These are phyloP conservation scores for Lophius americanus DNA, from an alignment of 2,797 vertebrate species.

Conservation along the genomic window DNA sequence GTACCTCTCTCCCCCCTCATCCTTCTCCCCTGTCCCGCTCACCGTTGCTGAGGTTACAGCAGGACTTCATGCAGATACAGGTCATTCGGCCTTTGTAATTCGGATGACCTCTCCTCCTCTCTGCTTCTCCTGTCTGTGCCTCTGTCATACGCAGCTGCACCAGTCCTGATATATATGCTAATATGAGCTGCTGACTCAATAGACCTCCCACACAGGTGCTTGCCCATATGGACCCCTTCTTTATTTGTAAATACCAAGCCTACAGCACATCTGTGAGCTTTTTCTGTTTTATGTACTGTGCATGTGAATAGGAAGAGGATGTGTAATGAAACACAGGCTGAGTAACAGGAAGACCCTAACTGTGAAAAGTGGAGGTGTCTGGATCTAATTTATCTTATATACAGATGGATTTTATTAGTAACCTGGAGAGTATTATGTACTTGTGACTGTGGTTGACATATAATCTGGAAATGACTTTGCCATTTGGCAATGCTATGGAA, in stretches of 20 bases:
- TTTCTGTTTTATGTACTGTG: slow-evolving; percentile 11
- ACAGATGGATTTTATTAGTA: slow-evolving; percentile 10
- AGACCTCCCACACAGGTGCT: slow-evolving; percentile 24
- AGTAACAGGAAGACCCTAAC: slow-evolving; percentile 40
- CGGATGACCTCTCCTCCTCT: slow-evolving; percentile 51
- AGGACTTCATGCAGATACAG: slow-evolving; percentile 48
- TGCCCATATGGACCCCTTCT: slow-evolving; percentile 31
- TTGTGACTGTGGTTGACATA: neutral
- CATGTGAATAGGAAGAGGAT: slow-evolving; percentile 19
- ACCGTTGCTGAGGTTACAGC: slow-evolving; percentile 70
- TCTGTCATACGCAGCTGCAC: slow-evolving; percentile 68
- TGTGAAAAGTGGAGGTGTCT: slow-evolving; percentile 37
- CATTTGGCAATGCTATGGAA: neutral
- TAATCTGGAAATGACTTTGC: neutral
- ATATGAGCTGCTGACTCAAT: slow-evolving; percentile 55
- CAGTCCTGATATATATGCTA: slow-evolving; percentile 46
- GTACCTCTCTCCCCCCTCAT: slow-evolving; percentile 9
- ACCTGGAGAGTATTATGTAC: neutral
- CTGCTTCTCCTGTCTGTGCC: slow-evolving; percentile 26
- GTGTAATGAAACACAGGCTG: slow-evolving; percentile 31
- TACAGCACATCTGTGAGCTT: slow-evolving; percentile 36
- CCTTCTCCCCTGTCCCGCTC: slow-evolving; percentile 28
- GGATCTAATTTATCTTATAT: slow-evolving; percentile 34
- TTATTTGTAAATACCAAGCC: slow-evolving; percentile 41
- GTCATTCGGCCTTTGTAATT: slow-evolving; percentile 61